Evolutionary conservation across 2,888 invertebrate genomes (phyloP).

Genomic region (Rhorus exstirpatorius): DNA sequence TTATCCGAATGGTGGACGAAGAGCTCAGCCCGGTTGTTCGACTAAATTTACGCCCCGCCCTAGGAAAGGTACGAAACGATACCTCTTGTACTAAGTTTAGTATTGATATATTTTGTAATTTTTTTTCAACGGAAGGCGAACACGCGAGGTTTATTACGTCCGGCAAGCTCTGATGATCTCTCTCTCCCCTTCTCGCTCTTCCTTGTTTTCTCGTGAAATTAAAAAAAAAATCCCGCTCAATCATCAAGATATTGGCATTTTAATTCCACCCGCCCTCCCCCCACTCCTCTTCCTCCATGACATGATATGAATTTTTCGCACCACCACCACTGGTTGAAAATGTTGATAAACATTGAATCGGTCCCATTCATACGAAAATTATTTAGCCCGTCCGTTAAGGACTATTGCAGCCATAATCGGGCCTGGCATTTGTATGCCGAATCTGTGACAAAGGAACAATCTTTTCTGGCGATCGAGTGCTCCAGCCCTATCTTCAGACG

Average conservation of each 20-base stretch:
- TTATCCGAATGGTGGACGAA: conserved; percentile 86
- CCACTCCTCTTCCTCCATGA: too few species aligned
- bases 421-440: too few species aligned
- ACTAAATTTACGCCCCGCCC: conserved; percentile 71
- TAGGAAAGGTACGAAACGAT: conserved; percentile 79
- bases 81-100: not conserved
- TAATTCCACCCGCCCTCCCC: too few species aligned
- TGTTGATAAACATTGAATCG: not conserved
- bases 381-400: conserved; percentile 78
- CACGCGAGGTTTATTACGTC: too few species aligned
- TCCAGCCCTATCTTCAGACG: too few species aligned
- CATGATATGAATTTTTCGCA: not conserved
- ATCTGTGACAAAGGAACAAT: too few species aligned
- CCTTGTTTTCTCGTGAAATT: too few species aligned
- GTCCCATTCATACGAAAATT: not conserved
- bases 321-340: not conserved
- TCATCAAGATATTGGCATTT: conserved; percentile 1
- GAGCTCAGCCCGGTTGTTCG: conserved; percentile 87
- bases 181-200: too few species aligned
- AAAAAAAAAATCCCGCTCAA: not conserved
- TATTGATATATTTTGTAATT: too few species aligned
- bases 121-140: too few species aligned
- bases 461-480: too few species aligned
- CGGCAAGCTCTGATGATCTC: too few species aligned
- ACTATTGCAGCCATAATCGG: conserved; percentile 87